Evolutionary conservation across 2,888 invertebrate species (phyloP).

Genomic region (Chrysomela aeneicollis): DNA sequence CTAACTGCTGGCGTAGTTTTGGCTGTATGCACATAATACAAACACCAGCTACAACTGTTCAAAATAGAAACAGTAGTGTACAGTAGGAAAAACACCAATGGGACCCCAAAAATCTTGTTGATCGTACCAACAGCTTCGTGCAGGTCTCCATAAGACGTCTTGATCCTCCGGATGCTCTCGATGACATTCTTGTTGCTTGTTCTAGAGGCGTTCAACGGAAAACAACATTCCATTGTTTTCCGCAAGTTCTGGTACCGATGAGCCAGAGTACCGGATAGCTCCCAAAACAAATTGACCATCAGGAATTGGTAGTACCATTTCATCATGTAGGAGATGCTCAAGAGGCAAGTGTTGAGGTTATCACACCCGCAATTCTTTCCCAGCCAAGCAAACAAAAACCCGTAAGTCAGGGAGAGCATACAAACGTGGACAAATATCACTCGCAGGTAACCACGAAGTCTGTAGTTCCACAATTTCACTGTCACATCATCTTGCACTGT

Average conservation of each 20-base stretch:
- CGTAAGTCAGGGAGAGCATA: background rate
- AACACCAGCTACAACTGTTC: conserved; percentile 15
- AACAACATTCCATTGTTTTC: background rate
- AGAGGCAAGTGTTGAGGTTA: background rate
- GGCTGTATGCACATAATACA: conserved; percentile 7
- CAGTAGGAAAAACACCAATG: background rate
- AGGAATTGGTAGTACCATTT: background rate
- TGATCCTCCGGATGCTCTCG: conserved; percentile 2
- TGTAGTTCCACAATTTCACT: background rate
- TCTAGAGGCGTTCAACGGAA: background rate
- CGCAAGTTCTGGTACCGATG: background rate
- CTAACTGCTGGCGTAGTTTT: background rate
- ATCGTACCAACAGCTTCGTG: background rate
- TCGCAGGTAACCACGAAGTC: background rate
- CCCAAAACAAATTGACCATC: conserved; percentile 5
- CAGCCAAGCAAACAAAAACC: background rate
- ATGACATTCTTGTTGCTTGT: background rate
- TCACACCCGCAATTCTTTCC: background rate
- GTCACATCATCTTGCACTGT: background rate
- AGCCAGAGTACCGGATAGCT: background rate
- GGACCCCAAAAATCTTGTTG: background rate
- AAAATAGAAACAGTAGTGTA: conserved; percentile 2
- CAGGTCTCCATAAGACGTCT: background rate
- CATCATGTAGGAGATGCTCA: background rate
- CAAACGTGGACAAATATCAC: background rate